phyloP scores from a whole-genome alignment of 1,140 invertebrate species.

The Diabrotica virgifera region DNA sequence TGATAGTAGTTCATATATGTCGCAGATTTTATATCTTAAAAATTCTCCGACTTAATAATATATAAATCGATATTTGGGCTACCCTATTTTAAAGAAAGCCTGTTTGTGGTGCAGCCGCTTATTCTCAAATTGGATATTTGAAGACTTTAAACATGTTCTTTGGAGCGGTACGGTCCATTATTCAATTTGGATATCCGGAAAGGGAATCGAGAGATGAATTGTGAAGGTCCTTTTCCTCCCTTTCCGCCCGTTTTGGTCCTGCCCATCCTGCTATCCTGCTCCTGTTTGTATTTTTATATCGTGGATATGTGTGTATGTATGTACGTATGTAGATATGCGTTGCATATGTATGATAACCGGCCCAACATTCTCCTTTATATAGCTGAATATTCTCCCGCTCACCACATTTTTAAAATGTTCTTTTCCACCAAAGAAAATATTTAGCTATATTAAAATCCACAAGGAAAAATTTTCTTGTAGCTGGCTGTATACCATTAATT shows the following conservation, averaged over 20 bases:
- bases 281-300: constrained; percentile 20
- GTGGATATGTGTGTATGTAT: constrained; percentile 18
- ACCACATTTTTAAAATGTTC: not conserved
- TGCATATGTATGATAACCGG: constrained; percentile 20
- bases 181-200: constrained; percentile 12
- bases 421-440: constrained; percentile 13
- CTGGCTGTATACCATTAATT: too few species aligned
- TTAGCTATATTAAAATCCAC: too few species aligned
- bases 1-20: too few species aligned
- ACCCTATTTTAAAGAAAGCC: too few species aligned
- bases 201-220: constrained; percentile 13
- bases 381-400: constrained; percentile 17
- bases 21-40: too few species aligned
- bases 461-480: too few species aligned
- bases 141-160: not conserved
- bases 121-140: not conserved
- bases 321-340: constrained; percentile 21
- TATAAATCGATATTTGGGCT: too few species aligned
- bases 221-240: constrained; percentile 8
- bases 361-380: constrained; percentile 14
- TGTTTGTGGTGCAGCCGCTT: not conserved
- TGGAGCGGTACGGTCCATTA: constrained; percentile 14
- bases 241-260: not conserved
- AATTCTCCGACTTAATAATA: too few species aligned
- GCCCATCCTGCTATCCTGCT: constrained; percentile 4